Evolutionary conservation across 53 echinoderm and acorn worm genomes (phyloP), one percentile per base, ranked within the genome.

Genomic region (Temnopleurus reevesii): DNA sequence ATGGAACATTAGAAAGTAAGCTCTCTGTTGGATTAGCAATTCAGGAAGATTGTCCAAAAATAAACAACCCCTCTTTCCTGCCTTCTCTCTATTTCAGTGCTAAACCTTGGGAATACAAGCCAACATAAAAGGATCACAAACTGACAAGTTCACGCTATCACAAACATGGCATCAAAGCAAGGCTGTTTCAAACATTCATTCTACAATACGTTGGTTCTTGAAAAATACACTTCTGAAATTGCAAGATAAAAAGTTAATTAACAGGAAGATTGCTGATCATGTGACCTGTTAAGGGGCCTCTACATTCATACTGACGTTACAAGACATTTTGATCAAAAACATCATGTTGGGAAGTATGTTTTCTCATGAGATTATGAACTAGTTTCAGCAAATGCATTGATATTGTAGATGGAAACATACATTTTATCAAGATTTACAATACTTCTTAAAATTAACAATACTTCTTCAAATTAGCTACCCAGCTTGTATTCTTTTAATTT

Each of bases 91-190:
- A 71, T 71, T 38, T 71, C 41, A 71, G 41, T 38, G 19, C 2
- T 21, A 21, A 71, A 23, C 71, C 71, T 71, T 71, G 71, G 71
- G 71, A 71, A 71, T 71, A 71, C 71, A 41, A 38, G 71, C 71
- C 71, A 71, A 71, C 21, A 71, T 71, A 58, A 58, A 23, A 9
- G 27, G 26, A 58, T 7, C 18, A 41, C n/a, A 63, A 36, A 43
- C 29, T 71, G 71, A 71, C 71, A 71, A 71, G 71, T 71, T 71
- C 71, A 18, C 71, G n/a, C 71, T 66, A 66, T 66, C 71, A 71
- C 41, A 71, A 71, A 71, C 4, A 71, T 71, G 71, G 38, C 71
- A 71, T 4, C 4, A 10, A 71, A n/a, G 38, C 71, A 41, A 71
- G 71, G 71, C 71, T 71, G 21, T 18, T 71, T 41, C 36, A 71